These are phyloP conservation scores for Oscheius sp. DNA, from an alignment of 2,888 invertebrate species.

Conservation along the genomic window DNA sequence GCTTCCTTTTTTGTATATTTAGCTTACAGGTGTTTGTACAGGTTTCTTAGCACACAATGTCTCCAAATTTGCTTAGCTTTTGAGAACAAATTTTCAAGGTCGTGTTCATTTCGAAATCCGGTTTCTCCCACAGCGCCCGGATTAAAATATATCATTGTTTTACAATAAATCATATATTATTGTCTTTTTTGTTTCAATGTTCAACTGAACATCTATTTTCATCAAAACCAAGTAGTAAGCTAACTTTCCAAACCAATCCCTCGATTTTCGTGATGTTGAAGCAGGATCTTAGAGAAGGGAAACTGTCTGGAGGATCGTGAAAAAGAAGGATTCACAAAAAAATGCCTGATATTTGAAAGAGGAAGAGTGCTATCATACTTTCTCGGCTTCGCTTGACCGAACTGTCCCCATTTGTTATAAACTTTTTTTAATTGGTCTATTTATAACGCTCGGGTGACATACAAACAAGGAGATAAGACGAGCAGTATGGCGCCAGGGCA, in stretches of 20 bases:
- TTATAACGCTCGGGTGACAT: no score
- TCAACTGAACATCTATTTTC: constrained; percentile 33
- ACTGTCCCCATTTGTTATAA: constrained; percentile 65
- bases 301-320: constrained; percentile 14
- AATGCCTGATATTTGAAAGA: constrained; percentile 37
- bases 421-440: no score
- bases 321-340: no score
- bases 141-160: no score
- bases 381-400: constrained; percentile 49
- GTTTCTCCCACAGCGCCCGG: no score
- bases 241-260: constrained; percentile 17
- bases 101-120: constrained; percentile 17
- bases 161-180: no score
- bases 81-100: neutral
- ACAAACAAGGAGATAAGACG: no score
- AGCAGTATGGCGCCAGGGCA: no score
- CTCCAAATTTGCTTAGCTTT: neutral
- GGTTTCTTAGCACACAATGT: neutral
- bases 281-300: constrained; percentile 10
- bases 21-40: neutral
- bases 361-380: constrained; percentile 39
- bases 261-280: constrained; percentile 24
- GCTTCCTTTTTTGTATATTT: constrained; percentile 19
- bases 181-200: no score
- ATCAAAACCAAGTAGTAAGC: neutral